Evolutionary conservation across 2,797 vertebrate species (phyloP), one percentile per base, ranked within the genome.

Genomic region (Rhinoraja longicauda): DNA sequence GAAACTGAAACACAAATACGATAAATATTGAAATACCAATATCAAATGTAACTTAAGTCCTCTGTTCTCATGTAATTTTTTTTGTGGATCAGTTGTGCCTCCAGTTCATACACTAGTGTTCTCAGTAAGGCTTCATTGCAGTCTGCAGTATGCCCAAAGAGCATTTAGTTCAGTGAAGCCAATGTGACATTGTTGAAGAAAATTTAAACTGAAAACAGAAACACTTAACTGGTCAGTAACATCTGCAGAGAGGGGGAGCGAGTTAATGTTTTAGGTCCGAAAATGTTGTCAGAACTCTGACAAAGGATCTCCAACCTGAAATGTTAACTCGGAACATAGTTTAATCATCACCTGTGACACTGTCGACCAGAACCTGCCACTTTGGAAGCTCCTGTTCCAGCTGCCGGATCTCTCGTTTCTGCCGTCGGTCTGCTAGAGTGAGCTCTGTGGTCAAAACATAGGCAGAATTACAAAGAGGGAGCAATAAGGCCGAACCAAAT

Each of bases 351-450:
- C 98, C 98, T 94, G 98, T 99, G 94, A 99, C 99, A 94, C 97
- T 99, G 94, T 99, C 98, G 1, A 99, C 98, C 0, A 99, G 96
- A 93, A 98, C 98, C 95, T 99, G 98, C 98, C 98, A 99, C 64
- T 98, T 98, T 93, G 98, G 98, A 94, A 99, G 94, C 93, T 99
- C 98, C 95, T 99, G 98, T 94, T 99, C 98, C 93, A 99, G 94
- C 94, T 99, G 98, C 92, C 98, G 96, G 94, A 99, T 99, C 96
- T 99, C 98, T 67, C 97, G 96, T 94, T 99, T 99, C 96, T 99
- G 98, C 77, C 98, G 97, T 19, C 98, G 96, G 94, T 99, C 98
- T 0, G 98, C 98, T 94, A 99, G 98, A 39, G 98, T 98, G 94
- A 99, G 95, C 95, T 99, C 98, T 99, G 95, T 73, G 77, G 36